Evolutionary conservation across 2,113 vertebrate genomes (phyloP), one percentile per base, ranked within the genome.

Genomic region (Aramus guarauna): DNA sequence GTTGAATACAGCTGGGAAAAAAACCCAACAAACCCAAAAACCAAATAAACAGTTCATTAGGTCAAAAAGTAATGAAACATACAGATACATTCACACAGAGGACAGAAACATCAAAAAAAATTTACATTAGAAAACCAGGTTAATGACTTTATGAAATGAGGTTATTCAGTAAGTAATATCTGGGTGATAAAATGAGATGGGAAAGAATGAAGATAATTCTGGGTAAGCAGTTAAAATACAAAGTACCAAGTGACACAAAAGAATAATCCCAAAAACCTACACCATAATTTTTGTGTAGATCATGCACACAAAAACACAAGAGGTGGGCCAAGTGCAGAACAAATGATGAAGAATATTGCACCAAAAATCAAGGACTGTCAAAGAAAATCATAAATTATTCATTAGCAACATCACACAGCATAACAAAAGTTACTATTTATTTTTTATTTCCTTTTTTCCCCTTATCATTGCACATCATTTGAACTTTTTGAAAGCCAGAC

Each of bases 401-500:
- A 90, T 84, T 81, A 41, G 14, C 22, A 94, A 66, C 43, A 67
- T 68, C 48, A 86, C 22, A 86, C 17, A 64, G 43, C 22, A 84
- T n/a, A 60, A 52, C 14, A 84, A 64, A 94, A 72, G 17, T 52
- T 83, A 20, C 6, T 39, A 3, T 14, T 37, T 29, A 5, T 53
- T 55, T 68, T 6, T 20, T 37, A 15, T 9, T 30, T 58, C 62
- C 10, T 81, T 75, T 66, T 93, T 74, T 94, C 52, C 6, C 27
- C 37, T 93, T 88, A 67, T 71, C 88, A 77, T 30, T 73, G 53
- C 63, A 48, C 36, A 52, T 66, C 32, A 76, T 75, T 75, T 82
- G 62, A 92, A 85, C 62, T 88, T 76, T 86, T 81, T 94, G 71
- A 95, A 94, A 96, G 41, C 22, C 50, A 74, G 36, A 39, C 23